Base-by-base conservation (phyloP, 1,140 invertebrate genomes). In the Fragariocoptes setiger region DNA sequence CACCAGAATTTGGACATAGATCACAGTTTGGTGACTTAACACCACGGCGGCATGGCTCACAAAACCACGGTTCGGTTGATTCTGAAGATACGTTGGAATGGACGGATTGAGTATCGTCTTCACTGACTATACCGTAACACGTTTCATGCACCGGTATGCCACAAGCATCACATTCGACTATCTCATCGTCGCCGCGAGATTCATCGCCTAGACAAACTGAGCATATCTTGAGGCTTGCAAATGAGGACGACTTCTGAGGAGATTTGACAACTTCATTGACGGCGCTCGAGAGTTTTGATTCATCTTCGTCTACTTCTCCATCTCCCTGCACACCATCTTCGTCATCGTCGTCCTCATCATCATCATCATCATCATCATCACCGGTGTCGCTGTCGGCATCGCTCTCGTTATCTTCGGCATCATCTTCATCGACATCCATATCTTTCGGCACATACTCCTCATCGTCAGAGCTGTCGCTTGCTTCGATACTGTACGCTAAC, bases 21-120 rank as follows among this genome's bases (percentile, higher is more conserved):
- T 65, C 61, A 51, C 62, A 64, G 40, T 31, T 14, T 16, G 82
- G 80, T 58, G 76, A 71, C 17, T 65, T 69, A 3, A 77, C 66
- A 2, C 78, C 78, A 25, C 79, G 79, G 52, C 78, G 80, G 50
- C 86, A 94, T 13, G 82, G 76, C 59, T 94, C 85, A 62, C 85
- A 94, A 59, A 94, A 94, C 86, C 86, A 94, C 0, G 85, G 85
- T 49, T 86, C 83, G 1, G 83, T 92, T 22, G 80, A 80, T 37
- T 76, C 76, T 1, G 80, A 72, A 4, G 82, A 90, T 42, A 75
- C 73, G 15, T 76, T 77, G 52, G 76, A 82, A 3, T 74, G 74
- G 44, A 82, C 69, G 61, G 79, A 86, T 20, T 74, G 72, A 31
- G 71, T 71, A 52, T 92, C 86, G 35, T 15, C 18, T 14, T 43